Evolutionary conservation across 2,113 vertebrate species (phyloP), one percentile per base, ranked within the genome.

Genomic region (Cariama cristata): DNA sequence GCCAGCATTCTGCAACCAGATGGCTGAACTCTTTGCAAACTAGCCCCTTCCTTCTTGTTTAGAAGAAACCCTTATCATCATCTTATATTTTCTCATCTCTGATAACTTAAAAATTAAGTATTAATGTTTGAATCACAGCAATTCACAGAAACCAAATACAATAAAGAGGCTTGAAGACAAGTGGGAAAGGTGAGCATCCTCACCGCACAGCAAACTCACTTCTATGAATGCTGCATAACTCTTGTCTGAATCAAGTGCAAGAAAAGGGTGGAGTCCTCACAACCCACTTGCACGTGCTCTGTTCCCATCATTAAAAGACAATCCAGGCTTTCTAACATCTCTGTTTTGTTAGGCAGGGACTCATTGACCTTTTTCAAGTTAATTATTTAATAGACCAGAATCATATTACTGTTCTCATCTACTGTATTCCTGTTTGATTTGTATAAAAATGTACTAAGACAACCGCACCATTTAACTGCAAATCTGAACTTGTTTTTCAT

Each of bases 361-460:
- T 73, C 81, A 60, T 6, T 93, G 80, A 79, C 59, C 71, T 79
- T 95, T 91, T 33, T 17, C 1, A 92, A 91, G 68, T 67, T 89
- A 93, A 96, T 94, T 86, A 94, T 73, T 91, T 88, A 90, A 79
- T 90, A 86, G 0, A 0, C 53, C n/a, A 83, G 27, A 92, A 95
- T 94, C 76, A 76, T 14, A 88, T 92, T 91, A 95, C 45, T 56
- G 81, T 44, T 79, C 74, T 96, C 84, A 82, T 91, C 69, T 76
- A 88, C 40, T 76, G 20, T 79, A 74, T 59, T 85, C 52, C 62
- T 82, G 66, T 52, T 75, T 87, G 73, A 93, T 84, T 97, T 89
- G 90, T 88, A 80, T 56, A 79, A 82, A 90, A 95, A 75, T 21
- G 19, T 53, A 76, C 62, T 6, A 50, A 62, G 67, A 94, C 63